Base-by-base conservation (phyloP, 2,113 vertebrate genomes). In the Dipodomys spectabilis region DNA sequence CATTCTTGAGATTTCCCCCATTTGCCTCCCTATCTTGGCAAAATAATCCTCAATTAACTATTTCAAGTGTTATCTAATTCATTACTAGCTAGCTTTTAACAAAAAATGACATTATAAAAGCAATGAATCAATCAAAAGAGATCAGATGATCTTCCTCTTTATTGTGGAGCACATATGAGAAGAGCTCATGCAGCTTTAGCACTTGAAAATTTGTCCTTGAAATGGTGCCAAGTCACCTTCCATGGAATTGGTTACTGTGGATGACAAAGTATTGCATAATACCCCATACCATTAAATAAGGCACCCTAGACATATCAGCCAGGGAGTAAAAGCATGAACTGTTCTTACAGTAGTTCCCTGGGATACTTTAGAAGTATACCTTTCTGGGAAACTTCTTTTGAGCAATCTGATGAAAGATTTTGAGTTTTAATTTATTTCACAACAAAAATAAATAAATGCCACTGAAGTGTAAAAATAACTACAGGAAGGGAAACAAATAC, bases 261-360 rank as follows among this genome's bases (percentile, higher is more conserved):
- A 65, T 15, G 20, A 28, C 20, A 6, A 67, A 16, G 8, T 25
- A 7, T 3, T 28, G 4, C 0, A 2, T 19, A 10, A 19, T 30
- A 3, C 30, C 27, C 7, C 28, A 7, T 28, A 1, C 2, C 39
- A 25, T 28, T 19, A 64, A 15, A 11, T 5, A 0, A 4, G 82
- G 45, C 4, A 15, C n/a, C 8, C 2, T 6, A 49, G 6, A n/a
- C 6, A n/a, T 15, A 32, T 5, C 28, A 12, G 2, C 0, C 2
- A 13, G 16, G 32, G 65, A 71, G 3, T 11, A 10, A 27, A 68
- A 6, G 18, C 10, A 9, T 18, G 4, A 9, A 28, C 4, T 19
- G 4, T 15, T 68, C 25, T 18, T 27, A 88, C n/a, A 27, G 0
- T 10, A 32, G 4, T 1, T 68, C 9, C 0, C 4, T 57, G 25